phyloP scores from a whole-genome alignment of 2,888 invertebrate genomes.

The Brachyopa scutellaris region DNA sequence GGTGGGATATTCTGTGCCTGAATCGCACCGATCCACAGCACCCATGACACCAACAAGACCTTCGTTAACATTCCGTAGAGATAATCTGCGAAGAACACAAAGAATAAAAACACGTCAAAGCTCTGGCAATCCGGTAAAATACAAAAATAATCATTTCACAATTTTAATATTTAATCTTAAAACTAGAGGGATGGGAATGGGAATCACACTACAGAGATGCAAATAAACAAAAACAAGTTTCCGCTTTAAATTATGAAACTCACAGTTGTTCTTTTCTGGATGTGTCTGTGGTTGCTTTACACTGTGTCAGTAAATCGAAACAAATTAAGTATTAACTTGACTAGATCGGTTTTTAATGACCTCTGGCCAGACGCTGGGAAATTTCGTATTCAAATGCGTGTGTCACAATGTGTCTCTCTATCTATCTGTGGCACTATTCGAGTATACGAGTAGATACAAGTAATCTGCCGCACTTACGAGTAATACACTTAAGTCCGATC shows the following conservation, averaged over 20 bases:
- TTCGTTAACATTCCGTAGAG: slow-evolving; percentile 27
- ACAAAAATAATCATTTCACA: no score
- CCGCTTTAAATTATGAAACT: slow-evolving; percentile 7
- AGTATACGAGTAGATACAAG: neutral
- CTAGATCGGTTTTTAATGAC: slow-evolving; percentile 53
- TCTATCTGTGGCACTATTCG: slow-evolving; percentile 9
- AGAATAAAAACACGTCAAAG: slow-evolving; percentile 6
- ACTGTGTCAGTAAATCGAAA: neutral
- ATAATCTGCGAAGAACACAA: no score
- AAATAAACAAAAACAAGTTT: slow-evolving; percentile 31
- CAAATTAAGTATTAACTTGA: slow-evolving; percentile 11
- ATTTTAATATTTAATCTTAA: no score
- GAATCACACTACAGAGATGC: no score
- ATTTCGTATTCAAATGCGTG: neutral
- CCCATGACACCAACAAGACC: slow-evolving; percentile 12
- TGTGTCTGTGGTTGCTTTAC: neutral
- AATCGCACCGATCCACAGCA: neutral
- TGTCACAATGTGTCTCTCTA: neutral
- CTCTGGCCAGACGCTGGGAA: slow-evolving; percentile 28
- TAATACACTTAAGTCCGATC: slow-evolving; percentile 42
- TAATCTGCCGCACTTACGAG: neutral
- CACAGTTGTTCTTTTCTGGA: slow-evolving; percentile 5
- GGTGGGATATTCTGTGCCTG: slow-evolving; percentile 30
- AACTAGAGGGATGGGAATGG: no score
- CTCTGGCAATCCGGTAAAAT: slow-evolving; percentile 74